Evolutionary conservation across 2,888 invertebrate genomes (phyloP).

Genomic region (Eulithis prunata): DNA sequence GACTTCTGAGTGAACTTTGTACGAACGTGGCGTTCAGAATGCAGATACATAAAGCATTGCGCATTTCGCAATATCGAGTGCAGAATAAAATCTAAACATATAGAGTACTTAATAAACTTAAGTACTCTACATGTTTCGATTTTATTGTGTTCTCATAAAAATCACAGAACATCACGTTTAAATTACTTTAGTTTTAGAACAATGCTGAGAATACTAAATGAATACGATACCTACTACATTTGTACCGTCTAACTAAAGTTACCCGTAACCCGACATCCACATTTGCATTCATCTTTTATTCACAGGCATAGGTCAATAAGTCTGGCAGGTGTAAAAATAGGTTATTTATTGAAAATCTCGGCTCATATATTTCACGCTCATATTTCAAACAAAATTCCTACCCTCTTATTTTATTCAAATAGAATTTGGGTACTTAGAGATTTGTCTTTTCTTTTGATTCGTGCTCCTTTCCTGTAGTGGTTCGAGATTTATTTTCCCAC

Average conservation of each 20-base stretch:
- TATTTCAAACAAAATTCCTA: conserved; percentile 42
- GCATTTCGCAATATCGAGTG: no score
- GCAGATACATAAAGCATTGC: no score
- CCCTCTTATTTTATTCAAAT: conserved; percentile 39
- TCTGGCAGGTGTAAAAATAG: conserved; percentile 53
- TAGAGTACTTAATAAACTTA: no score
- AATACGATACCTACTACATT: not conserved
- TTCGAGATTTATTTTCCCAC: conserved; percentile 14
- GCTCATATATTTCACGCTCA: conserved; percentile 41
- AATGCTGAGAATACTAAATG: not conserved
- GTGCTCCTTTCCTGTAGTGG: conserved; percentile 5
- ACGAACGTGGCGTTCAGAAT: no score
- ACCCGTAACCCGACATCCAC: conserved; percentile 36
- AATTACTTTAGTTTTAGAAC: not conserved
- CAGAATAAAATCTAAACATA: no score
- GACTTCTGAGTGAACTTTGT: no score
- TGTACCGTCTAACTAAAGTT: not conserved
- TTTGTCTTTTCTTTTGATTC: conserved; percentile 11
- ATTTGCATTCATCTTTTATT: conserved; percentile 65
- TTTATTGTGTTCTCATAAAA: not conserved
- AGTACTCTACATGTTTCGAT: no score
- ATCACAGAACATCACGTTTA: not conserved
- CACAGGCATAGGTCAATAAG: conserved; percentile 48
- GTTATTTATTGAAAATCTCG: conserved; percentile 48
- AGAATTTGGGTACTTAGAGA: conserved; percentile 11